These are phyloP conservation scores for Platichthys flesus DNA, from an alignment of 2,113 vertebrate species.

Conservation along the genomic window DNA sequence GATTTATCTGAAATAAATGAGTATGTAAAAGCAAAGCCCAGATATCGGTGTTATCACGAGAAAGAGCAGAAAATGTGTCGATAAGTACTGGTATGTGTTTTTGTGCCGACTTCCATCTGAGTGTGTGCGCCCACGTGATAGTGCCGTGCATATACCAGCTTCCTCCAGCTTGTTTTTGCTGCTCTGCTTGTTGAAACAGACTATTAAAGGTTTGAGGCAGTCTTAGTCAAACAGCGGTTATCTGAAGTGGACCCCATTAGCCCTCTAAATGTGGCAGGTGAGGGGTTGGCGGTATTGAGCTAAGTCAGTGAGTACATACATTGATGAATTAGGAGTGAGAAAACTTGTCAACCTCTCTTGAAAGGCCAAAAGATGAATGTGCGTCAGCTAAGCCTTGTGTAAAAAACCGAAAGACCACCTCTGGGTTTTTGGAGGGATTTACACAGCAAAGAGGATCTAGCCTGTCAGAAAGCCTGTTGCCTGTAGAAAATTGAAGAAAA, in stretches of 20 bases:
- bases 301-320: conserved; percentile 51
- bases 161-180: conserved; percentile 54
- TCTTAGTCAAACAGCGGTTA: conserved; percentile 75
- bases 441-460: conserved; percentile 53
- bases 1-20: not conserved
- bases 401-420: conserved; percentile 62
- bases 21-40: not conserved
- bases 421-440: conserved; percentile 43
- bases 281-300: conserved; percentile 25
- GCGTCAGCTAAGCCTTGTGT: conserved; percentile 41
- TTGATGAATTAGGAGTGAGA: conserved; percentile 73
- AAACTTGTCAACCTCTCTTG: conserved; percentile 64
- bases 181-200: conserved; percentile 70
- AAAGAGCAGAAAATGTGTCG: not conserved
- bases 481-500: conserved; percentile 36
- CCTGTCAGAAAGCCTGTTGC: conserved; percentile 27
- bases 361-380: conserved; percentile 73
- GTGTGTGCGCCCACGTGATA: conserved; percentile 16
- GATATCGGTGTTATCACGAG: not conserved
- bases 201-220: conserved; percentile 68
- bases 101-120: not conserved
- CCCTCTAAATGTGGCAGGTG: conserved; percentile 56
- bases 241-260: conserved; percentile 78
- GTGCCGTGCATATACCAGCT: not conserved
- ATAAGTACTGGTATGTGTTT: not conserved